Conservation (phyloP, 1,140 invertebrate genomes). For the Camponotus pennsylvanicus region DNA sequence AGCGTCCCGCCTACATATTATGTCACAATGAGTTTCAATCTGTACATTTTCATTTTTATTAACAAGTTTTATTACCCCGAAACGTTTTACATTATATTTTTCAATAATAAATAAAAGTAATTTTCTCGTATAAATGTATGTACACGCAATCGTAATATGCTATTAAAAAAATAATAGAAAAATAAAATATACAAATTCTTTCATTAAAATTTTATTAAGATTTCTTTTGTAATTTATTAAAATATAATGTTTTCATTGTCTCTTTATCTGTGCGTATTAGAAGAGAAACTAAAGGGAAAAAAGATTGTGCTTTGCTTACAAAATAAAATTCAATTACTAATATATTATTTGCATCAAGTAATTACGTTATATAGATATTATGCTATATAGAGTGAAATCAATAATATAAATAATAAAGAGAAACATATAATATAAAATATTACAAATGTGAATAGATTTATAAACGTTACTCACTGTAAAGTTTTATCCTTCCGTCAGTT, state of each 20-base stretch:
- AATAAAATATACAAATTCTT: background rate
- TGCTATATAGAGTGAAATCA: background rate
- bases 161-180: slow-evolving; percentile 11
- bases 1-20: background rate
- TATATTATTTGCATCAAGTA: slow-evolving; percentile 20
- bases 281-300: background rate
- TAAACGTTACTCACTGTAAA: slow-evolving; percentile 87
- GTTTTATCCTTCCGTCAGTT: slow-evolving; percentile 87
- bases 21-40: slow-evolving; percentile 3
- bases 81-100: background rate
- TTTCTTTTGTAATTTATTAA: background rate
- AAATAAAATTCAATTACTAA: slow-evolving; percentile 38
- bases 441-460: background rate
- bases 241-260: slow-evolving; percentile 16
- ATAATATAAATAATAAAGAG: background rate
- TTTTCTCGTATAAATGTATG: background rate
- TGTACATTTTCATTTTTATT: slow-evolving; percentile 6
- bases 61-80: slow-evolving; percentile 16
- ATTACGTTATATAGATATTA: slow-evolving; percentile 35
- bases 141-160: background rate
- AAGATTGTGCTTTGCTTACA: background rate
- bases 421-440: too few relatives aligned
- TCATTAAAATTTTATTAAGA: background rate
- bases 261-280: background rate
- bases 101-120: slow-evolving; percentile 16